Percentiles rank a stretch among this genome's conserved stretches.
phyloP scores from a whole-genome alignment of 2,113 vertebrate genomes.

The Lagenorhynchus albirostris region DNA sequence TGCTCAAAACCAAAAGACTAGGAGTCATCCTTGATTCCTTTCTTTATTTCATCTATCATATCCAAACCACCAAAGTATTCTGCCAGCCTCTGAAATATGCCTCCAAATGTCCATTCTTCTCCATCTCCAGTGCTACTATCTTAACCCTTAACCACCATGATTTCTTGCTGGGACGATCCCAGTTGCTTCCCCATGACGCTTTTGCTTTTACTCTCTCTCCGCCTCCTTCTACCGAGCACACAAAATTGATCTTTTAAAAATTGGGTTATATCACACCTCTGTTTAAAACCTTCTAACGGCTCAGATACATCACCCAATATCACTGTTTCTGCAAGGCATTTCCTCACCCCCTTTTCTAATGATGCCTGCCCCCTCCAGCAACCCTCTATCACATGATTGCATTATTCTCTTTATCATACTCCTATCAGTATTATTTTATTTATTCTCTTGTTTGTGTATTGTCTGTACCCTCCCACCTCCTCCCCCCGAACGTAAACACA shows the following conservation, averaged over 20 bases:
- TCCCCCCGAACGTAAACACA: not conserved
- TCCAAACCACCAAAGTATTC: not conserved
- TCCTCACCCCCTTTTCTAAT: not conserved
- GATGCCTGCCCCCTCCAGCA: not conserved
- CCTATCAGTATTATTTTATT: not conserved
- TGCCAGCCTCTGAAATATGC: not conserved
- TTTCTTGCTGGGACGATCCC: not conserved
- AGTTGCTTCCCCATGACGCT: not conserved
- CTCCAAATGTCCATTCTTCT: not conserved
- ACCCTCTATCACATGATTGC: not conserved
- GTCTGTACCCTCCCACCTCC: not conserved
- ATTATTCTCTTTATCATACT: not conserved
- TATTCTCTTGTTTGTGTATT: not conserved
- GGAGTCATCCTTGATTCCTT: not conserved
- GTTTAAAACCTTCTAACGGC: not conserved
- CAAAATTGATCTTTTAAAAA: not conserved
- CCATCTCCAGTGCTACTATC: not conserved
- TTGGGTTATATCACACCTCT: not conserved
- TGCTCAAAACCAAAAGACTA: not conserved
- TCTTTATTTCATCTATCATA: not conserved
- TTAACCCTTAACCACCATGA: not conserved
- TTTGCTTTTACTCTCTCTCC: not conserved
- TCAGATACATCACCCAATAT: not conserved
- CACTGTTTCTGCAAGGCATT: not conserved
- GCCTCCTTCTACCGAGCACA: not conserved